These are phyloP conservation scores for Scaptomyza hsui DNA, from an alignment of 1,140 invertebrate species.

Conservation along the genomic window DNA sequence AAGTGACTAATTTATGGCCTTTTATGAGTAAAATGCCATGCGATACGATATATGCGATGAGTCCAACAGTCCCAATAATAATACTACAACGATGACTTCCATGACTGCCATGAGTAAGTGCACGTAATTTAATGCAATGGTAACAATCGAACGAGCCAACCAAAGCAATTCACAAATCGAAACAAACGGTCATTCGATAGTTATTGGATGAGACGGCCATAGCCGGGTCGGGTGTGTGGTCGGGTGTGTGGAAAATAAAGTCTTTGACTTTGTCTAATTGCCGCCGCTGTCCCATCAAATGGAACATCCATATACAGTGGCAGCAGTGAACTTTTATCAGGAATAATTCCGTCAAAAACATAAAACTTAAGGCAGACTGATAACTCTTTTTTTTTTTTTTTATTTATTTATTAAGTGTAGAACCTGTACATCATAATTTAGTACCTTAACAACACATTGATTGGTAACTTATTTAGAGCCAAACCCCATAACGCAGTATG, in stretches of 20 bases:
- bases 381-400: too few relatives aligned
- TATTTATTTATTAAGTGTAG: too few relatives aligned
- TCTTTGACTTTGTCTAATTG: slow-evolving; percentile 51
- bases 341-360: neutral
- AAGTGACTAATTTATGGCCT: slow-evolving; percentile 82
- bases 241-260: neutral
- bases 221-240: neutral
- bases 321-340: slow-evolving; percentile 52
- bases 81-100: neutral
- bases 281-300: slow-evolving; percentile 63
- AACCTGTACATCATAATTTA: too few relatives aligned
- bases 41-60: slow-evolving; percentile 47
- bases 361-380: too few relatives aligned
- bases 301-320: slow-evolving; percentile 39
- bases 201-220: neutral
- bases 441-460: too few relatives aligned
- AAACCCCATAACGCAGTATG: too few relatives aligned
- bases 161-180: slow-evolving; percentile 45
- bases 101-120: slow-evolving; percentile 21
- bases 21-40: slow-evolving; percentile 62
- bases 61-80: slow-evolving; percentile 52
- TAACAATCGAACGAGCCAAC: slow-evolving; percentile 47
- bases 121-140: slow-evolving; percentile 66
- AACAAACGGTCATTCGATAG: slow-evolving; percentile 3
- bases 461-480: too few relatives aligned